phyloP scores from a whole-genome alignment of 2,113 vertebrate genomes.

The Sinocyclocheilus grahami region DNA sequence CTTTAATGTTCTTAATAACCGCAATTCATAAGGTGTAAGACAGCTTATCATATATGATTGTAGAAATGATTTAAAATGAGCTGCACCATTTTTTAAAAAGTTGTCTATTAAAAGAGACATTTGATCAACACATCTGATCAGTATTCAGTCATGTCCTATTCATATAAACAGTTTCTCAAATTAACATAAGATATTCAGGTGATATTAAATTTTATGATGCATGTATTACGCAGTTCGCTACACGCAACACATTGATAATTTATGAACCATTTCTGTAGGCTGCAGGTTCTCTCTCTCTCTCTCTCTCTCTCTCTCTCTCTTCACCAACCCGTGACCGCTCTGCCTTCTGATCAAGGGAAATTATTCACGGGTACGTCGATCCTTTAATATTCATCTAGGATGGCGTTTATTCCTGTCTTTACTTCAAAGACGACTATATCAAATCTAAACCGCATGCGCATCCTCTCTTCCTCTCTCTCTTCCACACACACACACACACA shows the following conservation, averaged over 20 bases:
- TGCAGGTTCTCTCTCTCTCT: neutral
- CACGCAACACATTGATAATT: constrained; percentile 3
- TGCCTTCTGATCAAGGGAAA: neutral
- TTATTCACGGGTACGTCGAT: neutral
- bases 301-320: neutral
- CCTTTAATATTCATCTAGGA: neutral
- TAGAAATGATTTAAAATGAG: neutral
- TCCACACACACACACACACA: neutral
- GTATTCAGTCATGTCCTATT: neutral
- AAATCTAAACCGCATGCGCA: neutral
- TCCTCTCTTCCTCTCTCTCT: neutral
- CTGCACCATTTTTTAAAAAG: neutral
- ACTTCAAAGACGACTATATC: neutral
- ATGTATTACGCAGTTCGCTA: neutral
- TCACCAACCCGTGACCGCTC: neutral
- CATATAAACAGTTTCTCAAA: neutral
- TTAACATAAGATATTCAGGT: neutral
- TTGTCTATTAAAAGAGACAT: neutral
- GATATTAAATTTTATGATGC: neutral
- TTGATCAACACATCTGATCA: neutral
- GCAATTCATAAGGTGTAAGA: neutral
- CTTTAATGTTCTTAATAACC: neutral
- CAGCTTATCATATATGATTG: no score
- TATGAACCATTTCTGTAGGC: neutral
- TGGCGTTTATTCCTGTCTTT: neutral